Evolutionary conservation across 2,797 vertebrate species (phyloP), one percentile per base, ranked within the genome.

Genomic region (Myiotriccus ornatus): DNA sequence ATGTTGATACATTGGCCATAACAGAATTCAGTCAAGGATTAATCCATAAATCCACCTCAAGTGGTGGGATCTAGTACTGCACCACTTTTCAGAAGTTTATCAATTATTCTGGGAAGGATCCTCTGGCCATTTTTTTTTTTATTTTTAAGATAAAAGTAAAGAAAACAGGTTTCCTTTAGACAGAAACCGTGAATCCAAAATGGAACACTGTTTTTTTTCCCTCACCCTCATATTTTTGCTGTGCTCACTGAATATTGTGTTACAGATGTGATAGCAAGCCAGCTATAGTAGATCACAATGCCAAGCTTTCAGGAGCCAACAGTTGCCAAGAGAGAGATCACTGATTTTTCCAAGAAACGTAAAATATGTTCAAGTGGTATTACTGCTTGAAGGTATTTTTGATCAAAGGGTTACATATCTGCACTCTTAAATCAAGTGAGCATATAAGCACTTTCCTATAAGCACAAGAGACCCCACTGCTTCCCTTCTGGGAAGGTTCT

Each of bases 291-390:
- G 86, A 82, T 82, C 35, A 53, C 70, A 83, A 67, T 19, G 79
- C 43, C 22, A 64, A 87, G 84, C 35, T 76, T 85, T 57, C 4
- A 5, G 60, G n/a, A 87, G 78, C 67, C 80, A 95, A 63, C 22
- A 47, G 16, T 83, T 94, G 85, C 91, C 13, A 5, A 87, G 85
- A 90, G n/a, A 53, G 39, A 70, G 24, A 60, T 60, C 28, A 28
- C 52, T 37, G 65, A 80, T 79, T 85, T 92, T 94, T 91, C 93
- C 89, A 89, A 77, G 81, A 92, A 95, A 89, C 0, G 2, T 56
- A 87, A 89, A 89, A 67, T 83, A 85, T 4, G 7, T 80, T 82
- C 68, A 77, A 19, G 22, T 52, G 12, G 14, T 62, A 37, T 67
- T 76, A 84, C 62, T 34, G 14, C 70, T 46, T 28, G 15, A 78